Percentiles rank a stretch among this genome's conserved stretches.
phyloP scores from a whole-genome alignment of 1,140 invertebrate species.

The Chironomus striatipennis region DNA sequence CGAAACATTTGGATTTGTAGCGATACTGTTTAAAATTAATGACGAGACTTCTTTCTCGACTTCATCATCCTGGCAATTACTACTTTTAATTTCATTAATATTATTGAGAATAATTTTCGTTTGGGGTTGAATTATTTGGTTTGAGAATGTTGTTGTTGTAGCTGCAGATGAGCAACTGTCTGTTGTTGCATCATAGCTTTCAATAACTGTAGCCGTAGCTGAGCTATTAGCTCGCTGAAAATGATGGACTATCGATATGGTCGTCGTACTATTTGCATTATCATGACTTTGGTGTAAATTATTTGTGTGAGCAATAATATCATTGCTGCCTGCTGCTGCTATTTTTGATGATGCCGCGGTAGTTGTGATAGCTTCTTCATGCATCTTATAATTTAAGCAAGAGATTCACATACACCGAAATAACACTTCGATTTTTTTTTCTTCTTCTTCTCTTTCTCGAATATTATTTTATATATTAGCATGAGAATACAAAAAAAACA shows the following conservation, averaged over 20 bases:
- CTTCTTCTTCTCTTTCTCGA: neutral
- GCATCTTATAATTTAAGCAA: conserved; percentile 10
- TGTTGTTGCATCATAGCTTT: neutral
- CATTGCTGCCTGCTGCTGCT: neutral
- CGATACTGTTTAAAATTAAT: neutral
- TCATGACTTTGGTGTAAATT: conserved; percentile 3
- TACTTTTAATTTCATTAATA: neutral
- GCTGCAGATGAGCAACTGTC: neutral
- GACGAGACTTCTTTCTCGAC: neutral
- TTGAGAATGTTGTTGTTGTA: neutral
- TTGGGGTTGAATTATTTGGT: conserved; percentile 11
- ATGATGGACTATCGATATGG: conserved; percentile 4
- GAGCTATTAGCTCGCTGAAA: neutral
- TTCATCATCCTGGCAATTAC: neutral
- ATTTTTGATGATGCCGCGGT: conserved; percentile 10
- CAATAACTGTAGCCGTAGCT: neutral
- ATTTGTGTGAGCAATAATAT: neutral
- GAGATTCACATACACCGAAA: conserved; percentile 9
- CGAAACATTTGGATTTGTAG: neutral
- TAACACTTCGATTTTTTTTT: neutral
- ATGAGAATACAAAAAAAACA: neutral
- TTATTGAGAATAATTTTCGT: conserved; percentile 9
- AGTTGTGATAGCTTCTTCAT: conserved; percentile 15
- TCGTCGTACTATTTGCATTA: neutral
- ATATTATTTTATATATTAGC: neutral